Percentiles rank a stretch among this genome's conserved stretches.
Evolutionary conservation across 2,113 vertebrate species (phyloP).

Genomic region (Thamnophis sirtalis): DNA sequence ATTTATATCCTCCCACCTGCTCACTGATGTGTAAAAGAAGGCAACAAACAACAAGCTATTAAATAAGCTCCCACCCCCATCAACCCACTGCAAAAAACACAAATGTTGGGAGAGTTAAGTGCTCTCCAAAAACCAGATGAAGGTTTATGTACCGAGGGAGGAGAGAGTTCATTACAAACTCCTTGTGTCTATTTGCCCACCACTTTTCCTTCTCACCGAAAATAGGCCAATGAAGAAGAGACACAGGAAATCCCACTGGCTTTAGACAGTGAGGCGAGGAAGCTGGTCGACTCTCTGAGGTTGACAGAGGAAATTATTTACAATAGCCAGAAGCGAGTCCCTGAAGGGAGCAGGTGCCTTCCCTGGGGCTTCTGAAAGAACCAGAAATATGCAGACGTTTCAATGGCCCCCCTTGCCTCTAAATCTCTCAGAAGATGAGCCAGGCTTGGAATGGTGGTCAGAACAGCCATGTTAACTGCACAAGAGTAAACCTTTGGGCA

Average conservation of each 20-base stretch:
- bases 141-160: neutral
- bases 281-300: neutral
- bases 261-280: too few species aligned
- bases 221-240: neutral
- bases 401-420: neutral
- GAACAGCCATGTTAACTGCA: too few species aligned
- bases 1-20: neutral
- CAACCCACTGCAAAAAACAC: neutral
- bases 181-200: neutral
- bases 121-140: neutral
- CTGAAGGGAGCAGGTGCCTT: neutral
- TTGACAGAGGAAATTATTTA: neutral
- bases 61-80: neutral
- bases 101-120: neutral
- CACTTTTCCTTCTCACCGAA: neutral
- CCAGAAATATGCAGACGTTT: neutral
- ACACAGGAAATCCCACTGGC: too few species aligned
- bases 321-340: neutral
- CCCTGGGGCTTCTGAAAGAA: neutral
- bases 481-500: too few species aligned
- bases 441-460: neutral
- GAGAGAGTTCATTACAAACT: neutral
- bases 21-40: neutral
- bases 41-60: neutral
- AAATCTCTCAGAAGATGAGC: neutral